Evolutionary conservation across 2,888 invertebrate genomes (phyloP).

Genomic region (Xestia ashworthii): DNA sequence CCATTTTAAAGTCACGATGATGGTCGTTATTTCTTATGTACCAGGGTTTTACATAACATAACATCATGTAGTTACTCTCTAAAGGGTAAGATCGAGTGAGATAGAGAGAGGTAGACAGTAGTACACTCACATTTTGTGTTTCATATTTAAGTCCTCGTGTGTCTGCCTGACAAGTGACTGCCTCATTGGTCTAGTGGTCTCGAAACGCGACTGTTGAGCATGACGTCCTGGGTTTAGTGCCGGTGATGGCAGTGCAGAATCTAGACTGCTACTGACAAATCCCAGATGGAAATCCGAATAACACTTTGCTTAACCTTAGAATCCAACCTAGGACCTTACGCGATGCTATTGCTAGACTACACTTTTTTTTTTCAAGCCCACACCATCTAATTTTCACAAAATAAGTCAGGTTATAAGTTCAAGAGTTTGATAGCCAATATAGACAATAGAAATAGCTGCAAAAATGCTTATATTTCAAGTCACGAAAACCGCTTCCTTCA

Average conservation of each 20-base stretch:
- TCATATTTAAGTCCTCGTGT: not conserved
- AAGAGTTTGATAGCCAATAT: not conserved
- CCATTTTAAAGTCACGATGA: too few species aligned
- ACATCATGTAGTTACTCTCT: not conserved
- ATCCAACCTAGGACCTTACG: not conserved
- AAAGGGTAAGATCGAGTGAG: too few species aligned
- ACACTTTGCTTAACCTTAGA: not conserved
- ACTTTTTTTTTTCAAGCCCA: not conserved
- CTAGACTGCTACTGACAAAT: not conserved
- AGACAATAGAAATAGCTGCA: not conserved
- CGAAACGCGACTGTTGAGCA: too few species aligned
- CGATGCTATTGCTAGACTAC: not conserved
- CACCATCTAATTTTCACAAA: not conserved
- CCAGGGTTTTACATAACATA: not conserved
- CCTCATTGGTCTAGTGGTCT: too few species aligned
- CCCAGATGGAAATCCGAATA: not conserved
- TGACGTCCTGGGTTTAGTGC: too few species aligned
- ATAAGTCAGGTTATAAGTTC: not conserved
- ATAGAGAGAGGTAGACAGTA: too few species aligned
- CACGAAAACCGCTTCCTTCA: constrained; percentile 22
- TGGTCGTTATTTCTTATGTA: too few species aligned
- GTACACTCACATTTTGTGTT: not conserved
- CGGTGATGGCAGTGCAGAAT: too few species aligned
- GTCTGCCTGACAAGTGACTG: too few species aligned
- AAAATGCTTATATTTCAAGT: constrained; percentile 14